Evolutionary conservation across 1,140 invertebrate species (phyloP).

Genomic region (Papilio aristodemus): DNA sequence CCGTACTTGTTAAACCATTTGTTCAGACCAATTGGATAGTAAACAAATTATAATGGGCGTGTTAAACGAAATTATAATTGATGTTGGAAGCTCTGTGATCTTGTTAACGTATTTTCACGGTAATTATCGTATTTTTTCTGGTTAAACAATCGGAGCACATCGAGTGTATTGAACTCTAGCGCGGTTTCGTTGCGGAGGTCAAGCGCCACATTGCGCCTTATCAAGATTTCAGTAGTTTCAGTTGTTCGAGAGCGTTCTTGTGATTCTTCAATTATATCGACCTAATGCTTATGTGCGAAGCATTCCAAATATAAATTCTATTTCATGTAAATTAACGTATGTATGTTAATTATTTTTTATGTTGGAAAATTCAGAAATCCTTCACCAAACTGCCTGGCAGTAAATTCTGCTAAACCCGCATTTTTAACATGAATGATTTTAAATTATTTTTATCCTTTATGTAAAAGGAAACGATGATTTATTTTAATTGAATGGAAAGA

Average conservation of each 20-base stretch:
- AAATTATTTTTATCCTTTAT: no score
- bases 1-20: not conserved
- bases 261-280: not conserved
- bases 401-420: no score
- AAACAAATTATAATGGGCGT: constrained; percentile 5
- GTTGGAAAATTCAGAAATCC: not conserved
- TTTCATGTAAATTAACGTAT: no score
- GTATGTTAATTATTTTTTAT: not conserved
- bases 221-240: constrained; percentile 28
- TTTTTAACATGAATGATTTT: no score
- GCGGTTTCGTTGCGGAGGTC: constrained; percentile 21
- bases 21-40: not conserved
- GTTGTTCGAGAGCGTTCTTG: constrained; percentile 27
- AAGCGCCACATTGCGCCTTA: constrained; percentile 18
- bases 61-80: constrained; percentile 20
- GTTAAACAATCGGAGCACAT: not conserved
- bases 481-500: no score
- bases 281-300: not conserved
- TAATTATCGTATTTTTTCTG: constrained; percentile 5
- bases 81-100: not conserved
- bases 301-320: not conserved
- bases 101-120: constrained; percentile 16
- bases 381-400: no score
- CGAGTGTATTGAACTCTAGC: constrained; percentile 30
- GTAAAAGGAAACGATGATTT: no score